Evolutionary conservation across 2,797 vertebrate genomes (phyloP).

Genomic region (Moxostoma hubbsi): DNA sequence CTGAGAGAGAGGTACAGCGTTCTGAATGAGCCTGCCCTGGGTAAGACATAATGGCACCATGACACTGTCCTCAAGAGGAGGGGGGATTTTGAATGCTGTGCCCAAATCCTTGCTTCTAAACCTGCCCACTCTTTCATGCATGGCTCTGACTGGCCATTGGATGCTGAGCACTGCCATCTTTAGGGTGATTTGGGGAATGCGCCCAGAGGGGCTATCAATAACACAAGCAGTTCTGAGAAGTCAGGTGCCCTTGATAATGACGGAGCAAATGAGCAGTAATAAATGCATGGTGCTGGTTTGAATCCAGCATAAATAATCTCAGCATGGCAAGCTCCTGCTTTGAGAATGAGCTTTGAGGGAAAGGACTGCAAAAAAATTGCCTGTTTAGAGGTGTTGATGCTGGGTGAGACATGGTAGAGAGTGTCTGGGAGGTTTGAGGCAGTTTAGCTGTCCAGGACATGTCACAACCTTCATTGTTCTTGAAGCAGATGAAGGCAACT

Average conservation of each 20-base stretch:
- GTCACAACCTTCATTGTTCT: slow-evolving; percentile 13
- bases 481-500: slow-evolving; percentile 45
- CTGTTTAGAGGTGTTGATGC: slow-evolving; percentile 43
- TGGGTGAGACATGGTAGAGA: background rate
- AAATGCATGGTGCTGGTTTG: slow-evolving; percentile 58
- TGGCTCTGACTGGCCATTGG: slow-evolving; percentile 73
- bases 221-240: slow-evolving; percentile 37
- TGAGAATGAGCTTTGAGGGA: slow-evolving; percentile 51
- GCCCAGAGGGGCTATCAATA: slow-evolving; percentile 21
- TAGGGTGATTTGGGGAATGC: slow-evolving; percentile 36
- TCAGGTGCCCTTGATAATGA: slow-evolving; percentile 31
- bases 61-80: slow-evolving; percentile 41
- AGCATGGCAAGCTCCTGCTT: slow-evolving; percentile 59
- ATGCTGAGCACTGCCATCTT: slow-evolving; percentile 72
- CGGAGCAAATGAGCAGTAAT: slow-evolving; percentile 59
- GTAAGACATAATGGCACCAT: slow-evolving; percentile 72
- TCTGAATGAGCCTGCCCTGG: slow-evolving; percentile 86
- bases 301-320: slow-evolving; percentile 42
- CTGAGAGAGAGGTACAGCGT: slow-evolving; percentile 91
- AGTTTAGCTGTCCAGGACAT: slow-evolving; percentile 1
- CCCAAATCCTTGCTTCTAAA: slow-evolving; percentile 66
- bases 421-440: slow-evolving; percentile 13
- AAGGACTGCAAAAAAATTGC: slow-evolving; percentile 43
- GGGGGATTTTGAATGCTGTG: slow-evolving; percentile 71
- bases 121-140: slow-evolving; percentile 70